These are phyloP conservation scores for Malurus leucopterus DNA, from an alignment of 2,797 vertebrate genomes.

Conservation along the genomic window DNA sequence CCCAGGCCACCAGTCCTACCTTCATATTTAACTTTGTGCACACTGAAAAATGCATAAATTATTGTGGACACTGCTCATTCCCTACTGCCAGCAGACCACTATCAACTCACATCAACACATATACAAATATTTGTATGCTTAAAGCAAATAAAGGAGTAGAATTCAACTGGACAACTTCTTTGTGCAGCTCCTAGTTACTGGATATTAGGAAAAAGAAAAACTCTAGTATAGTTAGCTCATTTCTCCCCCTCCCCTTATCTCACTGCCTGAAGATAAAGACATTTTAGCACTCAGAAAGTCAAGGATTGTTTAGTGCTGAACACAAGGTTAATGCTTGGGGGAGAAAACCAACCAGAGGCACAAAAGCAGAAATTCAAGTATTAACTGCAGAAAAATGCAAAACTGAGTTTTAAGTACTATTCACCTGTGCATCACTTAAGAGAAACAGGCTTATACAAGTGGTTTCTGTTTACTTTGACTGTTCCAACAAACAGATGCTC, in stretches of 20 bases:
- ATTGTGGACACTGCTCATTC: background rate
- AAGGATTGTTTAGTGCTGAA: background rate
- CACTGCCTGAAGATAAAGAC: background rate
- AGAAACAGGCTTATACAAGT: background rate
- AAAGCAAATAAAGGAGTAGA: background rate
- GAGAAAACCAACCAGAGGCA: background rate
- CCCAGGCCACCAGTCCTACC: background rate
- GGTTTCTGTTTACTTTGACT: background rate
- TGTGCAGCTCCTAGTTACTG: background rate
- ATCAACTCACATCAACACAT: background rate
- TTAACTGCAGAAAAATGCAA: background rate
- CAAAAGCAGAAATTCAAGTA: background rate
- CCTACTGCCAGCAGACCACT: background rate
- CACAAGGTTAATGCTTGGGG: background rate
- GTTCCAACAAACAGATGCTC: background rate
- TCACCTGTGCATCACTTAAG: background rate
- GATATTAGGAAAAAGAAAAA: background rate
- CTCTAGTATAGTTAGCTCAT: background rate
- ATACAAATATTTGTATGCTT: accelerated
- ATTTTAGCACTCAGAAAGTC: background rate
- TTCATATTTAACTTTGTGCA: background rate
- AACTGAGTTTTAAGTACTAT: background rate
- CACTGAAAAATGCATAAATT: background rate
- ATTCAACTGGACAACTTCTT: background rate
- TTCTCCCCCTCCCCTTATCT: background rate